phyloP scores from a whole-genome alignment of 2,113 vertebrate species.

The Eulacestoma nigropectus region DNA sequence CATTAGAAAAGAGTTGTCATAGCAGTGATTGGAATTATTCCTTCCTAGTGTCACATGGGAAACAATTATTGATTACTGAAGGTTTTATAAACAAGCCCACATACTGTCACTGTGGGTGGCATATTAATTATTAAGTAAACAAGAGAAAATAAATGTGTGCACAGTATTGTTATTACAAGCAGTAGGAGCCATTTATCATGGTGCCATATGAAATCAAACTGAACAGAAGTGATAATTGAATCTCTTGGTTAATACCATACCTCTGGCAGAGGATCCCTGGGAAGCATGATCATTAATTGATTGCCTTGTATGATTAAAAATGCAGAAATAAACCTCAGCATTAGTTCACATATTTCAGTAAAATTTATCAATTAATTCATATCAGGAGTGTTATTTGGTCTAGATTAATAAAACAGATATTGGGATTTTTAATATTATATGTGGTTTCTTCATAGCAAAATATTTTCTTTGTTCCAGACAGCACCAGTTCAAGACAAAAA shows the following conservation, averaged over 20 bases:
- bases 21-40: not conserved
- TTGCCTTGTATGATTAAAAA: not conserved
- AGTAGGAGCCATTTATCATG: slow-evolving; percentile 18
- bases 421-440: not conserved
- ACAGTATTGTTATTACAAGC: slow-evolving; percentile 17
- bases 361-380: not conserved
- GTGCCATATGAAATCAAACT: slow-evolving; percentile 17
- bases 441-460: not conserved
- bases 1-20: not conserved
- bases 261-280: not conserved
- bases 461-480: not conserved
- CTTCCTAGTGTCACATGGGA: not conserved
- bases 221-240: slow-evolving; percentile 50
- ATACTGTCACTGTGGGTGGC: slow-evolving; percentile 24
- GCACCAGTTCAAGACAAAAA: not conserved
- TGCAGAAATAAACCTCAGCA: not conserved
- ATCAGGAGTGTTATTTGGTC: not conserved
- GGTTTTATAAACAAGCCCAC: slow-evolving; percentile 14
- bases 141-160: slow-evolving; percentile 47
- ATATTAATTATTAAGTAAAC: slow-evolving; percentile 58
- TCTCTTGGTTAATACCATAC: slow-evolving; percentile 11
- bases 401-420: not conserved
- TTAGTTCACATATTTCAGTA: not conserved
- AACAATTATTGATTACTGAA: slow-evolving; percentile 35
- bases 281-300: not conserved